Evolutionary conservation across 2,888 invertebrate genomes (phyloP), one percentile per base, ranked within the genome.

Genomic region (Vesta saturnalis): DNA sequence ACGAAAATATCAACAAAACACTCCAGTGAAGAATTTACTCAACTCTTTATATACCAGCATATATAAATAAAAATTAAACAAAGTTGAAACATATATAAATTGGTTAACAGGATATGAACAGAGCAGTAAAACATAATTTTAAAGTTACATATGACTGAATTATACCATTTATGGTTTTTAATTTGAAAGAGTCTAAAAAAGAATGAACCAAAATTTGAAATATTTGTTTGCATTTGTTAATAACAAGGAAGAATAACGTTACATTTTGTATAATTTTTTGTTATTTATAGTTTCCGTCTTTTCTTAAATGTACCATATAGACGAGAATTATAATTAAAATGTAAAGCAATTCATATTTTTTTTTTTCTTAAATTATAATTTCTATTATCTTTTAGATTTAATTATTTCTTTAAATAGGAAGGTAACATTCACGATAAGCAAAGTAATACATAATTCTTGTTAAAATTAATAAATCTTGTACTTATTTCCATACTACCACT

Each of bases 361-460:
- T n/a, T 8, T 8, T n/a, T n/a, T 16, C 6, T 12, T 21, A 19
- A n/a, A 49, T 49, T 52, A 52, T 52, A 52, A 49, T 49, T 52
- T 52, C 52, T 21, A 52, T 52, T 52, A 19, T 19, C n/a, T 52
- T 19, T 8, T 18, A 19, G 19, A 19, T 52, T 19, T 21, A 21
- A 21, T 52, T 52, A 52, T 52, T 52, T 18, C n/a, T 19, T 19
- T 52, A 49, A 49, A 2, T 49, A 49, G 47, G 18, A 49, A 49
- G 15, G 12, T 19, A 52, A 52, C 52, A 19, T 52, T 52, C 21
- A 52, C n/a, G 39, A n/a, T 39, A 39, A 39, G 39, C 39, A 39
- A 39, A 39, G n/a, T n/a, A 39, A 39, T 39, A 39, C 39, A 39
- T 39, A 39, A 39, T 39, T 23, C 8, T 39, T 39, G 8, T 39